phyloP scores from a whole-genome alignment of 1,140 invertebrate genomes.

The Saccostrea cuccullata region DNA sequence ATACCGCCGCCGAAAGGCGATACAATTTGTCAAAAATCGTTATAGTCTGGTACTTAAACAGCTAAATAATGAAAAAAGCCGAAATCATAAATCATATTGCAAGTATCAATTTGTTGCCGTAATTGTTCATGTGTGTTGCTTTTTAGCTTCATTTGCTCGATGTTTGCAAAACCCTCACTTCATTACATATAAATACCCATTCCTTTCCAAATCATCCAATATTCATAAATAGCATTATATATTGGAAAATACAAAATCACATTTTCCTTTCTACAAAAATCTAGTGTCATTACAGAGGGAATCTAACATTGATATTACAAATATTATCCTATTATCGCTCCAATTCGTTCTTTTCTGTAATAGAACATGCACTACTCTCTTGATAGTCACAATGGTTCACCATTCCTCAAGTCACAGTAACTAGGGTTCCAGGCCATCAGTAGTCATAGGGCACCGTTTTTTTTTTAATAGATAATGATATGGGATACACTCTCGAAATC shows the following conservation, averaged over 20 bases:
- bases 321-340: too few relatives aligned
- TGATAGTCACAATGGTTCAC: too few relatives aligned
- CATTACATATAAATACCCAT: constrained; percentile 14
- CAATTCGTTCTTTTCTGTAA: too few relatives aligned
- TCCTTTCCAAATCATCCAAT: background rate
- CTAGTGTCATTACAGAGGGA: too few relatives aligned
- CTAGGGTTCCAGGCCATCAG: too few relatives aligned
- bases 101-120: constrained; percentile 33
- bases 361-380: too few relatives aligned
- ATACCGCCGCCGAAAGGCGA: constrained; percentile 23
- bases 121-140: constrained; percentile 28
- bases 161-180: constrained; percentile 2
- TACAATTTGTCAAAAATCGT: constrained; percentile 34
- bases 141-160: constrained; percentile 7
- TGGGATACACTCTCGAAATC: too few relatives aligned
- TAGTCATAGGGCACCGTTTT: too few relatives aligned
- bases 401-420: too few relatives aligned
- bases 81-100: constrained; percentile 29
- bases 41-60: constrained; percentile 24
- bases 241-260: background rate
- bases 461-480: too few relatives aligned
- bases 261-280: too few relatives aligned
- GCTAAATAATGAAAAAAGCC: constrained; percentile 28
- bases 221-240: background rate
- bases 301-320: too few relatives aligned